Base-by-base conservation (phyloP, 1,140 invertebrate species). In the Macrosteles quadrilineatus region DNA sequence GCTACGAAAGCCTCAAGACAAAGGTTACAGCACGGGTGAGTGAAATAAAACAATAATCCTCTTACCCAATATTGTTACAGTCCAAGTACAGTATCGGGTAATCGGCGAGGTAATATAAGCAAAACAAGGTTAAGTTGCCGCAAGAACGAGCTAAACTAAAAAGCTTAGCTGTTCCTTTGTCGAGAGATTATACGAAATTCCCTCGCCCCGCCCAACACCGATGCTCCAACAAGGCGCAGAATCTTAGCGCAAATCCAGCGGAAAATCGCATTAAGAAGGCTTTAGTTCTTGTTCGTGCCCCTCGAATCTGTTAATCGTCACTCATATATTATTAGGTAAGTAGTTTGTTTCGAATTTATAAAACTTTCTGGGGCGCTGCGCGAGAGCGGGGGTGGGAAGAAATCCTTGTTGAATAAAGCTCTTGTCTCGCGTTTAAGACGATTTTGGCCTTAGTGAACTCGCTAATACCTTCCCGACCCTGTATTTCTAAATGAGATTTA, bases 261-360 rank as follows among this genome's bases (percentile, higher is more conserved):
- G 63, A 50, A 72, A 72, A 72, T 72, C 71, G 59, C 67, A 68
- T 72, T 68, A 72, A 65, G 67, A 43, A 63, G 31, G 68, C 68
- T 69, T 69, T 69, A 55, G 68, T 69, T 69, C 57, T 69, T 69
- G 67, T 72, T 72, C 71, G 68, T 63, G 71, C 67, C 71, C 67
- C 40, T 63, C 45, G 67, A 72, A 43, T 68, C 67, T 50, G 23
- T 57, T 72, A 69, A 69, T 69, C 71, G 67, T 68, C 63, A 57
- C 67, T 69, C 71, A 69, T 72, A 69, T 47, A 69, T 72, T 72
- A 72, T 72, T 72, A 64, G 59, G 67, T 72, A 72, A 72, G 67
- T 72, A 72, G 71, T 72, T 72, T 72, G 71, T 72, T 72, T 72
- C 68, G 62, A 68, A 72, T 69, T 68, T 72, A 68, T 72, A 72